Base-by-base conservation (phyloP, 2,888 invertebrate genomes). In the Synergus itoensis region DNA sequence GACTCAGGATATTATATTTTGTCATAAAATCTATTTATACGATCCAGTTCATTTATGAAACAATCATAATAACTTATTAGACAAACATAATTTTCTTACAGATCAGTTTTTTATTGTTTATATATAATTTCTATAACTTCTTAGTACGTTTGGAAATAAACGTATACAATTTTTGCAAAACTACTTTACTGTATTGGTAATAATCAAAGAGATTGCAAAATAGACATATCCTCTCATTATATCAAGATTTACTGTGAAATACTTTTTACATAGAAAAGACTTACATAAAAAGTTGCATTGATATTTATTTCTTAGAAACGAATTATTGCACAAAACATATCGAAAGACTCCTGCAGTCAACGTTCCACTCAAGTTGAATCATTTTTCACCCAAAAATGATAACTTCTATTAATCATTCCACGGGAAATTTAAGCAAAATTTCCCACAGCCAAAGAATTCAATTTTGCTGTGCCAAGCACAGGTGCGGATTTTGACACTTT, bases 271-370 rank as follows among this genome's bases (percentile, higher is more conserved):
- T 16, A 9, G 16, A 69, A 41, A 28, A 48, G 12, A 28, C 4
- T 69, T 48, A 28, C 69, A 21, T 21, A 48, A 48, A 48, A 53
- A 53, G 45, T 73, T 53, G 5, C 12, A 73, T 73, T n/a, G 36
- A 73, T 53, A 73, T 73, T 36, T 16, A 69, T 69, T 73, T 73
- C 12, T 40, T 36, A 45, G 65, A 67, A 43, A 36, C 3, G 11
- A 73, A 73, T 53, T 36, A 9, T 73, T 73, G 48, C 53, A 36
- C 12, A 45, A 14, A 28, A 12, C 7, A 9, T 28, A 21, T 69
- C 45, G 14, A 21, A 16, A n/a, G 12, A 3, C 36, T 36, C n/a
- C 36, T 73, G 16, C 16, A 28, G 53, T 53, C 2, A 14, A 53
- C 36, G n/a, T 73, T 53, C 36, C n/a, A 28, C 11, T 53, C 69